These are phyloP conservation scores for Drosophila guanche DNA, from an alignment of 1,140 invertebrate species.

Conservation along the genomic window DNA sequence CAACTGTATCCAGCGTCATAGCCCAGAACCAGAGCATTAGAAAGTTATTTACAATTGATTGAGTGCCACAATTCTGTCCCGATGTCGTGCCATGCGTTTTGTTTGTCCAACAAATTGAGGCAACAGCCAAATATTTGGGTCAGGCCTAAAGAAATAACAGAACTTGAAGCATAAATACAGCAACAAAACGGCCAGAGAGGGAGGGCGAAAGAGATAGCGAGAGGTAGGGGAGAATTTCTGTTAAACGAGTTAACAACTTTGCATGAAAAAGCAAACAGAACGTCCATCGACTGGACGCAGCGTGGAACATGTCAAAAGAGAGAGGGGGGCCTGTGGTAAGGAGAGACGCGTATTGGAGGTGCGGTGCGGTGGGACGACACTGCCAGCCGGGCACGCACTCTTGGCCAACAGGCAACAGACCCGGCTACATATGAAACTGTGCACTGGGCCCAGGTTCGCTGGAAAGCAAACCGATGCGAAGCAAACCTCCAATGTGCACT, in stretches of 20 bases:
- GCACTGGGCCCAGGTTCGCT: slow-evolving; percentile 61
- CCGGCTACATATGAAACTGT: slow-evolving; percentile 47
- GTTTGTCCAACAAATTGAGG: slow-evolving; percentile 59
- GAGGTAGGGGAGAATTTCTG: slow-evolving; percentile 41
- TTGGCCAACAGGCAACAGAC: slow-evolving; percentile 1
- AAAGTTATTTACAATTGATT: slow-evolving; percentile 56
- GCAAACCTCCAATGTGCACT: neutral
- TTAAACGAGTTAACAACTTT: slow-evolving; percentile 79
- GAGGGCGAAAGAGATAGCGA: slow-evolving; percentile 19
- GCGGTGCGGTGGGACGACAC: slow-evolving; percentile 32
- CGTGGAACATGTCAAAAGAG: slow-evolving; percentile 54
- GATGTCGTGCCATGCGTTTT: slow-evolving; percentile 32
- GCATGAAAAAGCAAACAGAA: slow-evolving; percentile 77
- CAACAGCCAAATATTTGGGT: slow-evolving; percentile 65
- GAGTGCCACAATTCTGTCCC: slow-evolving; percentile 38
- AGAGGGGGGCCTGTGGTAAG: neutral
- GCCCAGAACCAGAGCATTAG: slow-evolving; percentile 8
- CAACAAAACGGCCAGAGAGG: slow-evolving; percentile 8
- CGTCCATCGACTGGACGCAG: slow-evolving; percentile 56
- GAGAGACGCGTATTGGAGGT: neutral
- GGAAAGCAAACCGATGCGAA: slow-evolving; percentile 17
- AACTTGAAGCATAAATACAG: slow-evolving; percentile 59
- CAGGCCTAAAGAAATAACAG: slow-evolving; percentile 74
- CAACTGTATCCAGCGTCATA: slow-evolving; percentile 26
- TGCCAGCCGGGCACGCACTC: slow-evolving; percentile 18